These are phyloP conservation scores for Stichodactyla mertensii DNA, from an alignment of 64 coral and sea anemone species.

Conservation along the genomic window DNA sequence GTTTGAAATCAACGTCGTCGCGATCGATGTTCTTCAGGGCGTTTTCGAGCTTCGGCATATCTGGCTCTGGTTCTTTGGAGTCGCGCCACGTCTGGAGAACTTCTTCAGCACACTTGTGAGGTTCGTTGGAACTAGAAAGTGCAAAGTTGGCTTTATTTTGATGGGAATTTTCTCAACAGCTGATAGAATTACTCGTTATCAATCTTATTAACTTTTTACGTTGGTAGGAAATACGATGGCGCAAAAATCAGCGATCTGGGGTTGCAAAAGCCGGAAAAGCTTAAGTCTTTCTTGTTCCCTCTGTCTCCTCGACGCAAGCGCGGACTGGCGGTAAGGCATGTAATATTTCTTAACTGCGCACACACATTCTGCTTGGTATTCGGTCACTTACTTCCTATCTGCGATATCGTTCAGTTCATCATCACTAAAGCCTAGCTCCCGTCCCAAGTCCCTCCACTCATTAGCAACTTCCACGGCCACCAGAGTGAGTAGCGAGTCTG, in stretches of 20 bases:
- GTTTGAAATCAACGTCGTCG: conserved; percentile 87
- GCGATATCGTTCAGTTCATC: conserved; percentile 82
- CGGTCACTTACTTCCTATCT: conserved; percentile 57
- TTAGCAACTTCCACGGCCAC: conserved; percentile 61
- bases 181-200: too few relatives aligned
- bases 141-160: background rate
- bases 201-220: too few relatives aligned
- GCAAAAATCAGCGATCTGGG: too few relatives aligned
- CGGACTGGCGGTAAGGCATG: too few relatives aligned
- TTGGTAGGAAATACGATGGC: too few relatives aligned
- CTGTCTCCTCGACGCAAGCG: too few relatives aligned
- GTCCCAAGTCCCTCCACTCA: conserved; percentile 70
- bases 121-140: conserved; percentile 23
- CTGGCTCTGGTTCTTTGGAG: conserved; percentile 68
- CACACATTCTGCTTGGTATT: too few relatives aligned
- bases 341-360: too few relatives aligned
- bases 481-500: conserved; percentile 68
- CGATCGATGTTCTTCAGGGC: conserved; percentile 70
- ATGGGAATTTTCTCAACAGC: too few relatives aligned
- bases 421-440: conserved; percentile 60
- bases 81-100: conserved; percentile 82
- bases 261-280: too few relatives aligned
- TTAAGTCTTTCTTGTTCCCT: too few relatives aligned
- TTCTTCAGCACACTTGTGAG: conserved; percentile 64
- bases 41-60: conserved; percentile 72